A percentile compares a stretch with the other conserved stretches of the same genome.
phyloP scores from a whole-genome alignment of 2,797 vertebrate species.

The Odontamblyopus rebecca region DNA sequence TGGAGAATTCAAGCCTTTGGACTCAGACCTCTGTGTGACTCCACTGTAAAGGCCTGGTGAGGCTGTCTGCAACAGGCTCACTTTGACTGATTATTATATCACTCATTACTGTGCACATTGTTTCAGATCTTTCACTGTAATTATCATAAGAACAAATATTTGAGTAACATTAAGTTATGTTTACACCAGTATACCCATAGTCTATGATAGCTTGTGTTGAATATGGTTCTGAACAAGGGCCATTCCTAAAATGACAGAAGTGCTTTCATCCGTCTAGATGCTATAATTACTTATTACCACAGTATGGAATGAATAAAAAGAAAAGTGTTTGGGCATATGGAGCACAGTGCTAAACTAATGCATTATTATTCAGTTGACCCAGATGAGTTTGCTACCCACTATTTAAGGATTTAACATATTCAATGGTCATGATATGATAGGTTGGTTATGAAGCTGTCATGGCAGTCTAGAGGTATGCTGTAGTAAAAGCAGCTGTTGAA shows the following conservation, averaged over 20 bases:
- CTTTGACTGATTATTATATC: neutral
- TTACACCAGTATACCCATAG: too few relatives aligned
- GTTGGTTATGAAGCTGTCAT: conserved; percentile 4
- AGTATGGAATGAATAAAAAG: too few relatives aligned
- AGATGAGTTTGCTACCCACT: neutral
- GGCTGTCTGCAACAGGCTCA: neutral
- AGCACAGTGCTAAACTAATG: neutral
- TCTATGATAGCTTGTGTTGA: too few relatives aligned
- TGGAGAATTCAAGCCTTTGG: neutral
- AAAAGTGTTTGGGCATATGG: too few relatives aligned
- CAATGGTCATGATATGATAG: neutral
- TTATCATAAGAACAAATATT: too few relatives aligned
- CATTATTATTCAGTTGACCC: too few relatives aligned
- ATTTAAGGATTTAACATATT: neutral
- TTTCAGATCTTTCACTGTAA: too few relatives aligned
- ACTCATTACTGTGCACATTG: neutral
- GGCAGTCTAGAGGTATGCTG: conserved; percentile 32
- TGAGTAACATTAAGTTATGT: too few relatives aligned
- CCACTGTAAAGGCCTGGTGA: conserved; percentile 12
- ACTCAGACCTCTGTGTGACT: conserved; percentile 2
- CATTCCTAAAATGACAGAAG: too few relatives aligned
- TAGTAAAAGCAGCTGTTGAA: conserved; percentile 65
- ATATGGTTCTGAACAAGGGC: too few relatives aligned
- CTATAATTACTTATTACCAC: too few relatives aligned
- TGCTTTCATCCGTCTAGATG: too few relatives aligned